A percentile compares a stretch with the other conserved stretches of the same genome.
These are phyloP conservation scores for Porites divaricata DNA, from an alignment of 92 coral and sea anemone species.

Conservation along the genomic window DNA sequence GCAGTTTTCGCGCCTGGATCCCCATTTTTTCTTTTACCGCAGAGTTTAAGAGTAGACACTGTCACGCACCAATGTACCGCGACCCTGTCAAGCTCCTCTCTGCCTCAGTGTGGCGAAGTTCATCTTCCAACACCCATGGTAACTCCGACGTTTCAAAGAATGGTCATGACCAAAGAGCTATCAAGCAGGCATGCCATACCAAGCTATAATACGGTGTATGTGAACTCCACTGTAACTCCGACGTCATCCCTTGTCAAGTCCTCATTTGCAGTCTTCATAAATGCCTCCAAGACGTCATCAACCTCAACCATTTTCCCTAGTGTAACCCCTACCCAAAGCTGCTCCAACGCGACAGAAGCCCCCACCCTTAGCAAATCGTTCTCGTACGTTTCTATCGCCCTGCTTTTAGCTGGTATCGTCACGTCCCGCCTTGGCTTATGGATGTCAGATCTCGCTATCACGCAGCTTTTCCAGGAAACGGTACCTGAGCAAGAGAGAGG, in stretches of 20 bases:
- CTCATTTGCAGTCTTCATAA: not conserved
- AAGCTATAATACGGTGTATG: not conserved
- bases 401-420: conserved; percentile 86
- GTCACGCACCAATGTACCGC: not conserved
- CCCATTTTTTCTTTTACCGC: conserved; percentile 82
- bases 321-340: not conserved
- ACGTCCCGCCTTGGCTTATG: conserved; percentile 92
- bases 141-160: not conserved
- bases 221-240: not conserved
- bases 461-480: conserved; percentile 90
- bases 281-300: not conserved
- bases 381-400: conserved; percentile 82
- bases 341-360: conserved; percentile 19
- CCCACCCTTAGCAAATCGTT: conserved; percentile 23
- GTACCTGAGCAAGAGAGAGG: conserved; percentile 93
- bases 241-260: not conserved
- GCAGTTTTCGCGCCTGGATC: conserved; percentile 96
- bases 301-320: conserved; percentile 17
- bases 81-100: not conserved
- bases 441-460: conserved; percentile 87
- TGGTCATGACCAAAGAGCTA: not conserved
- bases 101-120: not conserved
- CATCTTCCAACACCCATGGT: not conserved
- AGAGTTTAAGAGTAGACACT: conserved; percentile 4
- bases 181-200: not conserved